These are phyloP conservation scores for Phalacrocorax aristotelis DNA, from an alignment of 2,113 vertebrate species.

Conservation along the genomic window DNA sequence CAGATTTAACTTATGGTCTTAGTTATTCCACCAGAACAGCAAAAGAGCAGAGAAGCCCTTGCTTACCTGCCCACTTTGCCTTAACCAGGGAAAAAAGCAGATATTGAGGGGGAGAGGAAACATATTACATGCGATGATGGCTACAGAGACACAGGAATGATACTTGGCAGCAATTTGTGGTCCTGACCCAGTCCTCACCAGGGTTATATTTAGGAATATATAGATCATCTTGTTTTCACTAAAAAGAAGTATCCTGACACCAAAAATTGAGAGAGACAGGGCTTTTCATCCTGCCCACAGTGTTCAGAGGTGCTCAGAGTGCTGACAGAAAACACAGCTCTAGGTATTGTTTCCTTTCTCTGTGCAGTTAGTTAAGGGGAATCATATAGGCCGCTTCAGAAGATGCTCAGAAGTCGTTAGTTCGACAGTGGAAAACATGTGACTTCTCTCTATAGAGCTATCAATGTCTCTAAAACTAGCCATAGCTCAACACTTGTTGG, in stretches of 20 bases:
- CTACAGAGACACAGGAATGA: background rate
- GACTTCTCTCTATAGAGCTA: background rate
- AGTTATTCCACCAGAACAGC: background rate
- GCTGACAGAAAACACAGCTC: background rate
- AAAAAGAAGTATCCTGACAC: background rate
- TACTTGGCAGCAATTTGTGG: background rate
- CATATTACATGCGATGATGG: background rate
- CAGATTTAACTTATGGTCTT: background rate
- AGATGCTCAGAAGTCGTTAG: background rate
- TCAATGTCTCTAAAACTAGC: background rate
- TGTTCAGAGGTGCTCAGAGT: background rate
- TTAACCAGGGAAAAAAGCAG: background rate
- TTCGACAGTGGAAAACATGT: background rate
- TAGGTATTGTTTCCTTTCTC: background rate
- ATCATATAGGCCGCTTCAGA: background rate
- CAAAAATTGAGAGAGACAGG: background rate
- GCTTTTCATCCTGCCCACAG: background rate
- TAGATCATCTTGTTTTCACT: background rate
- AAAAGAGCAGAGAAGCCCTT: background rate
- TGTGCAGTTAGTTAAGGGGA: background rate
- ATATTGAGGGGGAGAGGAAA: background rate
- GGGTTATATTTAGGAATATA: background rate
- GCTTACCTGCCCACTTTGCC: background rate
- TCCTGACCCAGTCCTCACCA: background rate
- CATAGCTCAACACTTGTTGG: background rate